Evolutionary conservation across 2,888 invertebrate genomes (phyloP).

Genomic region (Brachyptera risi): DNA sequence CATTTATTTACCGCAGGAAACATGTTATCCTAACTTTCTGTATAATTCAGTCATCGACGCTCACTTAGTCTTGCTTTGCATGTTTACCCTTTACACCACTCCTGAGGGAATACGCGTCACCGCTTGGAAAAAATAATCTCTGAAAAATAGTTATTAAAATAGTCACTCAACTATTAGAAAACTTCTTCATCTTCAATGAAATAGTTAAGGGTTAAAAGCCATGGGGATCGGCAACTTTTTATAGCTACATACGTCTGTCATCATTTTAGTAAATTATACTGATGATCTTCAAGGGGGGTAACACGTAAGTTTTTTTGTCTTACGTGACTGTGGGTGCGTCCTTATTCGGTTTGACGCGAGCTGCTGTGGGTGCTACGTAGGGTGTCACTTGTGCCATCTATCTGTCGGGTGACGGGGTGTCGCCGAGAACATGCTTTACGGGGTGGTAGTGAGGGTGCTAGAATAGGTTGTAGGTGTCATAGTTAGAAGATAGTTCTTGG

Average conservation of each 20-base stretch:
- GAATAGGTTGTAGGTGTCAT: not conserved
- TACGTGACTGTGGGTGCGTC: not conserved
- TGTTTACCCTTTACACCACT: not conserved
- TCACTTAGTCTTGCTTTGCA: too few relatives aligned
- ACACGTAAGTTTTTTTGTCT: not conserved
- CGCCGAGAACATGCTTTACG: not conserved
- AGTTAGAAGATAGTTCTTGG: not conserved
- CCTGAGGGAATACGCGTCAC: not conserved
- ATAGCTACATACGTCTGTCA: conserved; percentile 13
- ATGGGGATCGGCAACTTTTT: not conserved
- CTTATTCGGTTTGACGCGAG: not conserved
- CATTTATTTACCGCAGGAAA: too few relatives aligned
- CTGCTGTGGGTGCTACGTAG: not conserved
- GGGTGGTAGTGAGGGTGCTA: not conserved
- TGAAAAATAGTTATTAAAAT: conserved; percentile 8
- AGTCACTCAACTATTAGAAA: conserved; percentile 6
- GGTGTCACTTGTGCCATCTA: not conserved
- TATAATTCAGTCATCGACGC: conserved; percentile 2
- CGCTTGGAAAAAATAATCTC: not conserved
- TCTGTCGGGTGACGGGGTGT: not conserved
- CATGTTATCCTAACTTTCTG: too few relatives aligned
- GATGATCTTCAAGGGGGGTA: not conserved
- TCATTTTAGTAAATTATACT: conserved; percentile 7
- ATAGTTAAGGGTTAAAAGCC: not conserved
- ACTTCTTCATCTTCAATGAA: not conserved